Base-by-base conservation (phyloP, 2,888 invertebrate species). In the Papilio gigon region DNA sequence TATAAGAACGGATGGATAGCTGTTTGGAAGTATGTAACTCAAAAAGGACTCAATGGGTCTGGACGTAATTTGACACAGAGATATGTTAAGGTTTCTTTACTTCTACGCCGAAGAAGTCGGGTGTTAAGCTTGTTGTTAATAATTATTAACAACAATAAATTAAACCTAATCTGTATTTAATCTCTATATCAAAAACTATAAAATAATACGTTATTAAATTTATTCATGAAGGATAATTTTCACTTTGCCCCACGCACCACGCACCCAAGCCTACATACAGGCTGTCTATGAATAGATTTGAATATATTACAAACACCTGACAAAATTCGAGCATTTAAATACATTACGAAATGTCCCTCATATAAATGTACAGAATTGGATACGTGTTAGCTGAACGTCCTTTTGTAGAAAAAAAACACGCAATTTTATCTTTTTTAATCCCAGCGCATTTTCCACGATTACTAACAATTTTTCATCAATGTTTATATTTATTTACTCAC, bases 251-350 rank as follows among this genome's bases (percentile, higher is more conserved):
- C 50, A 53, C 50, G 25, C 17, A 8, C 4, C 50, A 53, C 50
- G 25, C 17, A 8, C n/a, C 17, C 27, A 53, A 22, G 27, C n/a
- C 25, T 20, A 8, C 22, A 22, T 9, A 62, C 17, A 12, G 12
- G 30, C 14, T 22, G 4, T n/a, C 35, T 35, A 65, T 58, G 65
- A 65, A 65, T 65, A 65, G 20, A 65, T 65, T 56, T 30, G 65
- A 65, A 65, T 65, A 53, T 27, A 53, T 65, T 65, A 58, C 40
- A 40, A 42, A 12, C 56, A 42, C 30, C 56, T 40, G 42, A 42
- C 65, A 22, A 42, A 53, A 58, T 58, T 56, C n/a, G 14, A 14
- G 5, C 40, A 65, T 65, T 56, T 65, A 56, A 40, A 58, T 65
- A 56, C 56, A 42, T 64, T 56, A 27, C 50, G 14, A 14, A 27